Evolutionary conservation across 2,888 invertebrate genomes (phyloP), one percentile per base, ranked within the genome.

Genomic region (Dicyrtomina minuta): DNA sequence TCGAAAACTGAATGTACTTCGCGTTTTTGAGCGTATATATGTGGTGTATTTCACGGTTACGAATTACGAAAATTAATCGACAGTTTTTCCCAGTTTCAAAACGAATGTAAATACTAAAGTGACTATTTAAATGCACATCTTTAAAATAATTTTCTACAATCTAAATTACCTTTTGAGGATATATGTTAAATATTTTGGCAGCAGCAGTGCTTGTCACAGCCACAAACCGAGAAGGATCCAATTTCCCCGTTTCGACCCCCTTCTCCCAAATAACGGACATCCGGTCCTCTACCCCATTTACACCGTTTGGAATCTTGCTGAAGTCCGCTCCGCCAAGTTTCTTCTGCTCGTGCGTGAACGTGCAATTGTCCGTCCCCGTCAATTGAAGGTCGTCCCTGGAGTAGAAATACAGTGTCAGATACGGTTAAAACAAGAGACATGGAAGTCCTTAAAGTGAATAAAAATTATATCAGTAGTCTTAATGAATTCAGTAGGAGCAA

Each of bases 251-350:
- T 75, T 92, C 89, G 49, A 93, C 93, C 20, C 92, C 97, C 80
- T 93, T 93, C 82, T 98, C 96, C 98, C 98, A 99, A 27, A 98
- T 87, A 10, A 99, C 87, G 0, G 95, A 91, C 96, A 99, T 93
- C 66, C 99, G 87, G 82, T 98, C 97, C 80, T 94, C 98, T 0
- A 96, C 92, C 0, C 98, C 99, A 81, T 99, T 99, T 0, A 98
- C 95, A 0, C 98, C 98, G 81, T 93, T 94, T 13, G 97, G 97
- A 78, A 98, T 97, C 84, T 93, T 93, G 22, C 90, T 86, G 84
- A 98, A 98, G 84, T 98, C 90, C 70, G 88, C 87, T 79, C 89
- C 88, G 1, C 97, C 98, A 6, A 91, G 75, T 66, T 89, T 90
- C 82, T 98, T 99, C 82, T 99, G 97, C 20, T 89, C 87, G 78